These are phyloP conservation scores for Cirrhinus mrigala DNA, from an alignment of 2,797 vertebrate species.

Conservation along the genomic window DNA sequence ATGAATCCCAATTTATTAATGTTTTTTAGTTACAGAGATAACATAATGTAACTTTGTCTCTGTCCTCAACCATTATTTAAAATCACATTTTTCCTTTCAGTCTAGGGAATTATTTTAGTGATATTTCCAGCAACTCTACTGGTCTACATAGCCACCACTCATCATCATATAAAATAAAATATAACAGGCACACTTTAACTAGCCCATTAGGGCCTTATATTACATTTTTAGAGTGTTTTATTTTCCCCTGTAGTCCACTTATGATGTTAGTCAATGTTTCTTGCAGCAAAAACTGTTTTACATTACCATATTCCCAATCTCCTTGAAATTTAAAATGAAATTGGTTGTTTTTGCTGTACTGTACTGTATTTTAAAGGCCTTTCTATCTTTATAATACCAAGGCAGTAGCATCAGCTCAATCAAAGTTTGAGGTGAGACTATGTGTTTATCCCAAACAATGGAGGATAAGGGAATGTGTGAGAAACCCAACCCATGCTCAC, in stretches of 20 bases:
- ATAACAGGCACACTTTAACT: not conserved
- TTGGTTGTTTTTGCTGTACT: not conserved
- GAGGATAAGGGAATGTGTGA: no score
- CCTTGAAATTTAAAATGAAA: not conserved
- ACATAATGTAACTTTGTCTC: not conserved
- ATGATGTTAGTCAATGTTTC: not conserved
- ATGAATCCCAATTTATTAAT: not conserved
- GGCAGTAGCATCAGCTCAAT: not conserved
- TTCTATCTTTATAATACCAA: not conserved
- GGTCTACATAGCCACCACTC: not conserved
- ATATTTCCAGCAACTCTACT: not conserved
- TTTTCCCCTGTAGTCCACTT: not conserved
- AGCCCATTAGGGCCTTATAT: not conserved
- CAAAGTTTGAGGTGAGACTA: no score
- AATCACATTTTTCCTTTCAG: not conserved
- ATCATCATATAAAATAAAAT: not conserved
- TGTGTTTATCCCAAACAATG: no score
- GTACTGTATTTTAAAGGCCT: not conserved
- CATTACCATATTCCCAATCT: not conserved
- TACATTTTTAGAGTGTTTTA: not conserved
- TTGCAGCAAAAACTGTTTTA: not conserved
- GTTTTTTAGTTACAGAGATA: slow-evolving; percentile 14
- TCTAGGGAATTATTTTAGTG: not conserved
- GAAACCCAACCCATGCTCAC: no score
- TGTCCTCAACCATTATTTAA: not conserved